Conservation (phyloP, 2,888 invertebrate genomes). For the Lepeophtheirus nordmannii region DNA sequence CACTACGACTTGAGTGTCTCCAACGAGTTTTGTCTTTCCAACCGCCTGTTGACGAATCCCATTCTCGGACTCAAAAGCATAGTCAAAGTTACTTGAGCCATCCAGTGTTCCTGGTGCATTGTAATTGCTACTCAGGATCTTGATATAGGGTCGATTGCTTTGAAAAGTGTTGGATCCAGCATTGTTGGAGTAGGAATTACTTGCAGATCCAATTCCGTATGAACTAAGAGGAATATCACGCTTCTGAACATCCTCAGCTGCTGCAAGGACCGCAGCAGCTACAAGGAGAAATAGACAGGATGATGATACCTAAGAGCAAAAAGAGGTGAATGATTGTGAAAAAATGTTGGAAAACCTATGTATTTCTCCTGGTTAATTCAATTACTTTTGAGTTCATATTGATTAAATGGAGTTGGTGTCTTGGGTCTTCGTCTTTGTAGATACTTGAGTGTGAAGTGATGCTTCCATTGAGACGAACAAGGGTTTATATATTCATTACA, state of each 20-base stretch:
- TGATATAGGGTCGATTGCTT: neutral
- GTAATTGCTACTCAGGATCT: neutral
- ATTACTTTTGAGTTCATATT: too few relatives aligned
- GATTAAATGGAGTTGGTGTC: too few relatives aligned
- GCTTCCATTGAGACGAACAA: too few relatives aligned
- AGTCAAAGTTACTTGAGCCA: conserved; percentile 14
- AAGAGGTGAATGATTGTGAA: too few relatives aligned
- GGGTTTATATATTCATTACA: too few relatives aligned
- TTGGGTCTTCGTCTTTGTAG: too few relatives aligned
- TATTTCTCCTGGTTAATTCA: too few relatives aligned
- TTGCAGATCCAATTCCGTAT: neutral
- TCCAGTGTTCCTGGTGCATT: conserved; percentile 7
- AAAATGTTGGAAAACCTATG: too few relatives aligned
- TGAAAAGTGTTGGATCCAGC: neutral
- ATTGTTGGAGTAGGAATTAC: neutral
- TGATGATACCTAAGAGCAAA: too few relatives aligned
- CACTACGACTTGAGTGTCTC: conserved; percentile 18
- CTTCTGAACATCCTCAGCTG: neutral
- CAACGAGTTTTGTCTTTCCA: conserved; percentile 17
- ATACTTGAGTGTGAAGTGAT: too few relatives aligned
- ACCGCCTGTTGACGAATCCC: conserved; percentile 20
- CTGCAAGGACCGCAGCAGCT: too few relatives aligned
- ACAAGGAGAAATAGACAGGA: too few relatives aligned
- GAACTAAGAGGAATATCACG: neutral
- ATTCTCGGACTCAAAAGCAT: conserved; percentile 23